These are phyloP conservation scores for Tinamus guttatus DNA, from an alignment of 2,113 vertebrate species.

Conservation along the genomic window DNA sequence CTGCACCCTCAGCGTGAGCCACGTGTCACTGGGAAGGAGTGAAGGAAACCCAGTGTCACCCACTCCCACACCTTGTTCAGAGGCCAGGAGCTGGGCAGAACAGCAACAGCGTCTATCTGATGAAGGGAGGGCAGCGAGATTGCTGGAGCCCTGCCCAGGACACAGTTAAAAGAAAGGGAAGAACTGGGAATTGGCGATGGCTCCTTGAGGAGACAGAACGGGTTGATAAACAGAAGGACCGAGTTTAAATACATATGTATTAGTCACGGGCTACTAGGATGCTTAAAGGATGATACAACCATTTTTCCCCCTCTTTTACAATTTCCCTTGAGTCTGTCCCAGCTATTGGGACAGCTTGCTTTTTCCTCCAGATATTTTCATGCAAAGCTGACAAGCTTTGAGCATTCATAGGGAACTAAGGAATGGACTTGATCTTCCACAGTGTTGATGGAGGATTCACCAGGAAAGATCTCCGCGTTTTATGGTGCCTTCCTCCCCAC, in stretches of 20 bases:
- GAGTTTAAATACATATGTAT: not conserved
- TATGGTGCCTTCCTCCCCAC: not conserved
- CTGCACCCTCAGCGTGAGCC: accelerated
- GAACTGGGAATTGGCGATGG: not conserved
- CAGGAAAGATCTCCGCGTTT: not conserved
- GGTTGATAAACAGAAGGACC: not conserved
- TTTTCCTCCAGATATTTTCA: not conserved
- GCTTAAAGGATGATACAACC: not conserved
- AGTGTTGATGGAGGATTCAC: not conserved
- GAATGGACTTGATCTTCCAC: accelerated
- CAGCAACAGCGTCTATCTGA: not conserved
- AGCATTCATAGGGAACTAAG: not conserved
- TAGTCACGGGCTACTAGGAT: not conserved
- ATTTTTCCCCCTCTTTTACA: not conserved
- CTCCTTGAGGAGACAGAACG: not conserved
- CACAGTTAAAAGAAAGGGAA: not conserved
- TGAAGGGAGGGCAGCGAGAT: not conserved
- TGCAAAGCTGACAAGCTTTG: not conserved
- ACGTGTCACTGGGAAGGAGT: not conserved
- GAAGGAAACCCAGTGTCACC: not conserved
- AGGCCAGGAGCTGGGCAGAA: not conserved
- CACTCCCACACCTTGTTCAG: not conserved
- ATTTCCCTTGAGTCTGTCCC: not conserved
- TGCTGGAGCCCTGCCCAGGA: not conserved
- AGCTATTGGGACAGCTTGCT: not conserved